A percentile compares a stretch with the other conserved stretches of the same genome.
These are phyloP conservation scores for Staurois parvus DNA, from an alignment of 2,797 vertebrate species.

Conservation along the genomic window DNA sequence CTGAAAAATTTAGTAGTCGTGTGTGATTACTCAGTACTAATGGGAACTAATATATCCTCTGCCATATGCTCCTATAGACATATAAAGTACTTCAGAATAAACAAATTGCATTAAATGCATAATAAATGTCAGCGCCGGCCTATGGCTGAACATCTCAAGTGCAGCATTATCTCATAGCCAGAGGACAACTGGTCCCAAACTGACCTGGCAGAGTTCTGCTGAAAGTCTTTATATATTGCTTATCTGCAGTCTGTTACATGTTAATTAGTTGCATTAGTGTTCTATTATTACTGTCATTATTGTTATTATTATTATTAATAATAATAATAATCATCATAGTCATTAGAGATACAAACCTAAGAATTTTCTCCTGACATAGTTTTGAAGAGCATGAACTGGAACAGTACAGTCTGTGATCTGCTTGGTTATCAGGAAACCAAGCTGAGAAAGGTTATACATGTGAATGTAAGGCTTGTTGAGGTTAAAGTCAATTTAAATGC, in stretches of 20 bases:
- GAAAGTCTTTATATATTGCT: not conserved
- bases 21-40: conserved; percentile 61
- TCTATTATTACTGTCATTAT: not conserved
- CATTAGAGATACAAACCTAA: too few relatives aligned
- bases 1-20: conserved; percentile 62
- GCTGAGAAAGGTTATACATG: too few relatives aligned
- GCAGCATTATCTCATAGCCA: conserved; percentile 17
- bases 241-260: not conserved
- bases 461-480: too few relatives aligned
- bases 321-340: too few relatives aligned
- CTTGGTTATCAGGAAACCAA: too few relatives aligned
- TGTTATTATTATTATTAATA: not conserved
- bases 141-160: not conserved
- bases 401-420: too few relatives aligned
- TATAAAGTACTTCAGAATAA: conserved; percentile 48
- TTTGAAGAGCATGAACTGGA: too few relatives aligned
- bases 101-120: conserved; percentile 61
- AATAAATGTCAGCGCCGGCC: conserved; percentile 32
- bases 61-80: conserved; percentile 63
- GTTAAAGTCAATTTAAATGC: too few relatives aligned
- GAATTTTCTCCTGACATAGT: too few relatives aligned
- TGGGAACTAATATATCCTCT: not conserved
- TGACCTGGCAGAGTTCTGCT: conserved; percentile 5
- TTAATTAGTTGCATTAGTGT: not conserved
- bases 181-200: conserved; percentile 27